Conservation (phyloP, 2,888 invertebrate genomes). For the Elegia similella region DNA sequence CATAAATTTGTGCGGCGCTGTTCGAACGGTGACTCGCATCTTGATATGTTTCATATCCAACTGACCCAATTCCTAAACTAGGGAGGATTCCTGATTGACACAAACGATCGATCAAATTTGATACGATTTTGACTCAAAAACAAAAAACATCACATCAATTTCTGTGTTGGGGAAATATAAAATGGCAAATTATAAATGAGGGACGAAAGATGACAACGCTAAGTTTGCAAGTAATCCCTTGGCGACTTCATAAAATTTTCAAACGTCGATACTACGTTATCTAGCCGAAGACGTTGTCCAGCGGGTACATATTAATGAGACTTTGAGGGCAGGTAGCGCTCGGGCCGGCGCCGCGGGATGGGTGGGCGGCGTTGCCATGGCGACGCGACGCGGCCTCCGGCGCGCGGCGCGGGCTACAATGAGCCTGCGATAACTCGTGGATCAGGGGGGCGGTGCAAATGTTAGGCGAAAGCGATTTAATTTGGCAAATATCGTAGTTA, state of each 20-base stretch:
- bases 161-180: too few relatives aligned
- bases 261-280: slow-evolving; percentile 50
- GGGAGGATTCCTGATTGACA: too few relatives aligned
- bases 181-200: too few relatives aligned
- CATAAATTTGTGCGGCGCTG: too few relatives aligned
- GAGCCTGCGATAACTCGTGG: slow-evolving; percentile 56
- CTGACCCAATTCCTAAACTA: too few relatives aligned
- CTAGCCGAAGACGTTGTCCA: slow-evolving; percentile 56
- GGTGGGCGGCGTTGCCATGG: slow-evolving; percentile 56
- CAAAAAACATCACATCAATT: too few relatives aligned
- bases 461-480: not conserved
- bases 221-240: not conserved
- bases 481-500: too few relatives aligned
- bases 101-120: too few relatives aligned
- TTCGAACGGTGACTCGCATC: too few relatives aligned
- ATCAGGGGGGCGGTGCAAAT: slow-evolving; percentile 29
- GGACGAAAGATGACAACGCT: not conserved
- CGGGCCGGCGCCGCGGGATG: slow-evolving; percentile 36
- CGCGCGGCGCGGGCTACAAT: slow-evolving; percentile 65
- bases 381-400: slow-evolving; percentile 73
- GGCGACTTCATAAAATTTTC: slow-evolving; percentile 35
- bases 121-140: too few relatives aligned
- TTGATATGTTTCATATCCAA: too few relatives aligned
- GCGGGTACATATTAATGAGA: slow-evolving; percentile 31
- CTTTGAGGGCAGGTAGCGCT: slow-evolving; percentile 32